Evolutionary conservation across 2,888 invertebrate species (phyloP), one percentile per base, ranked within the genome.

Genomic region (Galerucella nymphaeae): DNA sequence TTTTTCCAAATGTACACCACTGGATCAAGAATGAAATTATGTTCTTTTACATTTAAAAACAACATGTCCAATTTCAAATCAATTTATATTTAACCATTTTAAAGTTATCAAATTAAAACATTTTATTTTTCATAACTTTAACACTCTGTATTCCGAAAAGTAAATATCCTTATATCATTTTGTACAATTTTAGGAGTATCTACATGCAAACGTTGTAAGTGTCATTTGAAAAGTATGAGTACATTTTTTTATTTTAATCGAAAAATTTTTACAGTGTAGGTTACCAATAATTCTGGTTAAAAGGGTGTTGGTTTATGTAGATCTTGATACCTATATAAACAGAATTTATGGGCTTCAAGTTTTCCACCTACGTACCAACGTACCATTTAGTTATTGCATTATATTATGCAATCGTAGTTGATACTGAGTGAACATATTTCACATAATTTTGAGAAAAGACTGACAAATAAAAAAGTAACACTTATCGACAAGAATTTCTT

Each of bases 311-410:
- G 58, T 30, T 58, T 14, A 30, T 30, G 58, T 14, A 30, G 20
- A 30, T 58, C 58, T 58, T 30, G 58, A 58, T 58, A 57, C 57
- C 13, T 57, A 57, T 23, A 57, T 14, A 58, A 11, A 58, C 23
- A 0, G 13, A 4, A 30, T 30, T 58, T 58, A 58, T 30, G 13
- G 23, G 30, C 58, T 13, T 23, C 57, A 57, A 57, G 13, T 57
- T 18, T 20, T 57, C n/a, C 50, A 53, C 53, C 53, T 53, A 53
- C 18, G 9, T 53, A 16, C 45, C 0, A 53, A 53, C 18, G 9
- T 53, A 16, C 45, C 0, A 53, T 16, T 10, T 18, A 53, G 53
- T 53, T 53, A 16, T 53, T 53, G 18, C 58, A 30, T 58, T 58
- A 30, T 30, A 14, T 58, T 58, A 58, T 58, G 58, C 58, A 58